Base-by-base conservation (phyloP, 2,113 vertebrate genomes). In the Microtus ochrogaster region DNA sequence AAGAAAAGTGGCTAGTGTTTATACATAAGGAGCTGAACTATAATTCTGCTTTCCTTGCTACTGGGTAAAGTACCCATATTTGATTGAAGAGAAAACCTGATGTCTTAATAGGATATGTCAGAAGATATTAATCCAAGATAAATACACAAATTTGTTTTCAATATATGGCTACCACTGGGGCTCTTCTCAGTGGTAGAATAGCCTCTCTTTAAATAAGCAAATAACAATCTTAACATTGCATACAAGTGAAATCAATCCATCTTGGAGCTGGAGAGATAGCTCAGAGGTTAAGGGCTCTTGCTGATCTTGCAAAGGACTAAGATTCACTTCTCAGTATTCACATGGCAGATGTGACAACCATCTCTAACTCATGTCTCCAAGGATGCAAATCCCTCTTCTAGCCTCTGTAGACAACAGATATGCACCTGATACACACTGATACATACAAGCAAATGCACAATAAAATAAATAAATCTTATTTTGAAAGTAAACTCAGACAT, bases 91-190 rank as follows among this genome's bases (percentile, higher is more conserved):
- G 22, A 89, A 89, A 96, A 87, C 73, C 3, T 17, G 3, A 28
- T 65, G 63, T 92, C 58, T 92, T 93, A 55, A 65, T n/a, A 90
- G 81, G 7, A 7, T 58, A 74, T 65, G 55, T 70, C 39, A 90
- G 76, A 94, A 85, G 76, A 94, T 63, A 41, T 77, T 87, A 95
- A 89, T 81, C 44, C 11, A 77, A 36, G 58, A 47, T 74, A 86
- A 84, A 81, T 92, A 94, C 41, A 39, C 4, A 63, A 93, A 95
- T 58, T 87, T 93, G 44, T 97, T 95, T 95, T 93, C 70, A 90
- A 85, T 85, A 95, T 83, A 22, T 90, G 92, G 94, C 95, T 90
- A 63, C 36, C 70, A 36, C 5, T n/a, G 85, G 68, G 85, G 61
- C 13, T 92, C 81, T 96, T 96, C 93, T 89, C 30, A 90, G 87